Percentiles rank a stretch among this genome's conserved stretches.
Conservation (phyloP, 2,113 vertebrate species). For the Salvelinus alpinus region DNA sequence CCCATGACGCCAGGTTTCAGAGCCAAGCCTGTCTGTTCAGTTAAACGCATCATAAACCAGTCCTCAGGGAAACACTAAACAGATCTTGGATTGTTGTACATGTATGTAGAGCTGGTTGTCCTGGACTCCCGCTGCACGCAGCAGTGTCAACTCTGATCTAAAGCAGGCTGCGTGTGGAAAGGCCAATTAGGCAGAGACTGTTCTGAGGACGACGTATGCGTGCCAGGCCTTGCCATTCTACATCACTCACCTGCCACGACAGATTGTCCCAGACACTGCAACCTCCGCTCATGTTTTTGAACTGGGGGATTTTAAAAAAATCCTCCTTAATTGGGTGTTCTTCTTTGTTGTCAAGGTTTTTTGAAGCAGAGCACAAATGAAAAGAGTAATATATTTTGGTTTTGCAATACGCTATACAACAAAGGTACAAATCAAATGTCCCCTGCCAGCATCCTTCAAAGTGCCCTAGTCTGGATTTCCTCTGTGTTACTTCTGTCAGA, state of each 20-base stretch:
- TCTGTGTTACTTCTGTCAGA: neutral
- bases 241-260: constrained; percentile 85
- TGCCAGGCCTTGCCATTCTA: constrained; percentile 80
- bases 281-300: constrained; percentile 84
- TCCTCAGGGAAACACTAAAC: constrained; percentile 55
- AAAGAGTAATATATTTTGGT: constrained; percentile 4
- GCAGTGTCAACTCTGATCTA: constrained; percentile 84
- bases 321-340: constrained; percentile 26
- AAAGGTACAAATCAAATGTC: constrained; percentile 1
- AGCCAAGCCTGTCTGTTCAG: constrained; percentile 49
- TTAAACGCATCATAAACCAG: constrained; percentile 53
- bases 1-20: constrained; percentile 36
- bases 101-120: constrained; percentile 26
- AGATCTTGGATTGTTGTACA: constrained; percentile 47
- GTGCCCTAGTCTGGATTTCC: neutral
- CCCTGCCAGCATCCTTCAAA: neutral
- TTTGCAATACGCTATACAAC: neutral
- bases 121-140: constrained; percentile 8
- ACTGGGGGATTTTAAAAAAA: constrained; percentile 16
- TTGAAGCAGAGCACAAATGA: constrained; percentile 8
- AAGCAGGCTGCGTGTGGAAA: constrained; percentile 84
- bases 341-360: constrained; percentile 22
- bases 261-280: constrained; percentile 80
- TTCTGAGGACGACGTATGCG: constrained; percentile 75
- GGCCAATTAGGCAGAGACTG: constrained; percentile 82